Evolutionary conservation across 1,140 invertebrate genomes (phyloP), one percentile per base, ranked within the genome.

Genomic region (Phortica variegata): DNA sequence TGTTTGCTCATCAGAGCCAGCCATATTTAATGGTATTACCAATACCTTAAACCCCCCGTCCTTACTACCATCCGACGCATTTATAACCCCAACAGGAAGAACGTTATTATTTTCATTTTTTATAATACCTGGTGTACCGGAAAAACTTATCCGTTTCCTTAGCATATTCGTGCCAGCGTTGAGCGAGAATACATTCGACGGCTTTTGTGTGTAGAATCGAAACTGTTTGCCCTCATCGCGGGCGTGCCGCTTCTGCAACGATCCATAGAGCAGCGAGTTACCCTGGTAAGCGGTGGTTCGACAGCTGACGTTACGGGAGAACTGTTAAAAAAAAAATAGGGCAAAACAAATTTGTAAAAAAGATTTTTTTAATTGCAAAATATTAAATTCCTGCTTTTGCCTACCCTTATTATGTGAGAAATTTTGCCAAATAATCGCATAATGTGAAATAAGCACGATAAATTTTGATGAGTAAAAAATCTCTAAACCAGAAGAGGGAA

Each of bases 11-110:
- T 61, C 57, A 37, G 46, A 56, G 32, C 51, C 53, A 3, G 46
- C 40, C 6, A 70, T 10, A 16, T 73, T 63, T 3, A 73, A n/a
- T 0, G 69, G 69, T 21, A 73, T 65, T n/a, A 73, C 49, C 1
- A 73, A 54, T n/a, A 73, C 66, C 43, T 73, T 73, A 7, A 68
- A 36, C 8, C 68, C 41, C 17, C 47, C 48, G 6, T 52, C 57
- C 6, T 52, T 52, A 1, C 37, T 39, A 0, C 29, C 19, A 6
- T 66, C 54, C 0, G 63, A 60, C 2, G 61, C 5, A 26, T 26
- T 47, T 1, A 68, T 63, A 12, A 68, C 15, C 1, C 63, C 63
- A n/a, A 68, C 36, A 1, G 63, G 63, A 10, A 68, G 39, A 2
- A 66, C 48, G 13, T 23, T 47, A 0, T 29, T 0, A 18, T 43